These are phyloP conservation scores for Hipparchia semele DNA, from an alignment of 2,888 invertebrate genomes.

Conservation along the genomic window DNA sequence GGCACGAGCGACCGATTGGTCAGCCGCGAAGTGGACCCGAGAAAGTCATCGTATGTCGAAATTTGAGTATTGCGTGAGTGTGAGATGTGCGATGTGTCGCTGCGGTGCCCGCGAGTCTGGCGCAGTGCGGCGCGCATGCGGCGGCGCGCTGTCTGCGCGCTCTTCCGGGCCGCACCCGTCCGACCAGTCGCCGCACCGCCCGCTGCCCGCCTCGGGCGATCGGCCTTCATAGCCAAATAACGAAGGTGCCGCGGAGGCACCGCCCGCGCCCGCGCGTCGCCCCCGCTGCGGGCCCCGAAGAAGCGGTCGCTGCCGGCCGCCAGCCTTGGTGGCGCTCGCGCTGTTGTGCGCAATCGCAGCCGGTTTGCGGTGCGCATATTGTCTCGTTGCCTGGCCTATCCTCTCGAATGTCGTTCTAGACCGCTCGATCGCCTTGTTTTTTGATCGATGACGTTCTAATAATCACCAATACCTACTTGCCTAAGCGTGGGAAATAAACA, in stretches of 20 bases:
- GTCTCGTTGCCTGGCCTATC: conserved; percentile 63
- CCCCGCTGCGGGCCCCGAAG: conserved; percentile 63
- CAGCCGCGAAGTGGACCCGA: conserved; percentile 70
- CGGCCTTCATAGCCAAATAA: conserved; percentile 81
- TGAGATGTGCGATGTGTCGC: conserved; percentile 70
- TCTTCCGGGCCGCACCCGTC: conserved; percentile 80
- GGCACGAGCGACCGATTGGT: conserved; percentile 55
- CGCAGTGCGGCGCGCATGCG: conserved; percentile 66
- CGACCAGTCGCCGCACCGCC: conserved; percentile 74
- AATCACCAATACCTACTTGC: conserved; percentile 23
- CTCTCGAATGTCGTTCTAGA: conserved; percentile 65
- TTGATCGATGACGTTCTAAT: conserved; percentile 56
- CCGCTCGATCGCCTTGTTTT: conserved; percentile 52
- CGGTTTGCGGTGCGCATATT: conserved; percentile 75
- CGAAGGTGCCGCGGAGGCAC: conserved; percentile 60
- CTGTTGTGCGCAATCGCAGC: conserved; percentile 75
- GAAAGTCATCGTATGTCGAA: conserved; percentile 79
- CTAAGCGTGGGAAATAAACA: conserved; percentile 40
- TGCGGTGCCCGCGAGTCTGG: conserved; percentile 79
- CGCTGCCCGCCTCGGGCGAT: conserved; percentile 76
- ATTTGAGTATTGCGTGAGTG: conserved; percentile 75
- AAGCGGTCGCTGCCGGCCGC: conserved; percentile 77
- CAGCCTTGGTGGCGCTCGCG: conserved; percentile 78
- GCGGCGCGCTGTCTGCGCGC: conserved; percentile 81
- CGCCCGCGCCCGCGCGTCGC: conserved; percentile 43